phyloP scores from a whole-genome alignment of 2,888 invertebrate genomes.

The Drosophila rellima region DNA sequence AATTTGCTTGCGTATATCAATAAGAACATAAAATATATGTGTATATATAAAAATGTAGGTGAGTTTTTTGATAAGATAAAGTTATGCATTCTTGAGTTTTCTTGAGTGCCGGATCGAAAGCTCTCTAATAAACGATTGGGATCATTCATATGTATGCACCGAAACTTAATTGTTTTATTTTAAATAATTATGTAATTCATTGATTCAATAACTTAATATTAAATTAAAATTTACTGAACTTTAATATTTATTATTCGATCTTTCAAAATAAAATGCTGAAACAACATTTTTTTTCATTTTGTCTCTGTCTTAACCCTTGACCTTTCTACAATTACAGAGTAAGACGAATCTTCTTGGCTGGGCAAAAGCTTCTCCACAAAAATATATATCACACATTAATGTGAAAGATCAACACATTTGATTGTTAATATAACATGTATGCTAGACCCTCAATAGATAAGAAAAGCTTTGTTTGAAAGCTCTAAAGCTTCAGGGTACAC shows the following conservation, averaged over 20 bases:
- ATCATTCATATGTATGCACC: neutral
- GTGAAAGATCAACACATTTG: neutral
- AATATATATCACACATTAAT: neutral
- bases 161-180: neutral
- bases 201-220: neutral
- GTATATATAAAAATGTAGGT: neutral
- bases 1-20: neutral
- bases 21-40: neutral
- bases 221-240: neutral
- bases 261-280: neutral
- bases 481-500: conserved; percentile 37
- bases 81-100: neutral
- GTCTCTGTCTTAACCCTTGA: neutral
- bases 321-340: neutral
- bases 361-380: neutral
- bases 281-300: neutral
- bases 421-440: neutral
- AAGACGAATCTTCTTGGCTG: neutral
- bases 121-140: neutral
- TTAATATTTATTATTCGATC: neutral
- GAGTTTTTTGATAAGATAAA: conserved; percentile 10
- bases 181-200: neutral
- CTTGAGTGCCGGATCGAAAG: neutral
- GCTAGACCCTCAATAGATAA: conserved; percentile 15
- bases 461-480: neutral